Base-by-base conservation (phyloP, 2,888 invertebrate species). In the Heliconius cydno region DNA sequence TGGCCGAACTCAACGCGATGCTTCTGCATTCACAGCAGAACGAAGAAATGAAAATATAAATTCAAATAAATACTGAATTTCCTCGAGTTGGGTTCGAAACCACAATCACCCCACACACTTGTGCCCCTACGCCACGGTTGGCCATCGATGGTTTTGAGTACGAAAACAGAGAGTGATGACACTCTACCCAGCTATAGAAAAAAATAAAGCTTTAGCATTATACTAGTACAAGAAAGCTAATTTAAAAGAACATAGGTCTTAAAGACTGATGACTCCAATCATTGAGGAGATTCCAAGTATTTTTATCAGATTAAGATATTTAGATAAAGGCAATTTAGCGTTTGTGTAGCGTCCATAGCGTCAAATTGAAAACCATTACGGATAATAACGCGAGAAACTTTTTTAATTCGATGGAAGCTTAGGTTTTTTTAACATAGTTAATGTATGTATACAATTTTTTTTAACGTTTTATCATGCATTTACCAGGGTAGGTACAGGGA, bases 301-400 rank as follows among this genome's bases (percentile, higher is more conserved):
- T 81, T 81, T 79, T 74, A 80, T 75, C 57, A 77, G 79, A 80
- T 81, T 66, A 74, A 70, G 68, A 78, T 81, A 80, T 81, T 81
- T 78, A 81, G 81, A 81, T 81, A 81, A 78, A 73, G 71, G 72
- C 60, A 80, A 81, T 81, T 81, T 81, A 76, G 73, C 74, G 68
- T 79, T 79, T 70, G 68, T 68, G 73, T 79, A 67, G 46, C 75
- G 38, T 68, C 78, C 63, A 68, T 46, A 28, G 63, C 74, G 67
- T 63, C 77, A 74, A 81, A 81, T 81, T 81, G 81, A 78, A 80
- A 80, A 78, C 73, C 72, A 78, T 78, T 78, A 78, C 65, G 52
- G 34, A 72, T 65, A 65, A 77, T 77, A 72, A 65, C 34, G 77
- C 19, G 30, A 71, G 68, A 25, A 72, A 52, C 34, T 66, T 72